Evolutionary conservation across 2,113 vertebrate species (phyloP).

Genomic region (Strix aluco): DNA sequence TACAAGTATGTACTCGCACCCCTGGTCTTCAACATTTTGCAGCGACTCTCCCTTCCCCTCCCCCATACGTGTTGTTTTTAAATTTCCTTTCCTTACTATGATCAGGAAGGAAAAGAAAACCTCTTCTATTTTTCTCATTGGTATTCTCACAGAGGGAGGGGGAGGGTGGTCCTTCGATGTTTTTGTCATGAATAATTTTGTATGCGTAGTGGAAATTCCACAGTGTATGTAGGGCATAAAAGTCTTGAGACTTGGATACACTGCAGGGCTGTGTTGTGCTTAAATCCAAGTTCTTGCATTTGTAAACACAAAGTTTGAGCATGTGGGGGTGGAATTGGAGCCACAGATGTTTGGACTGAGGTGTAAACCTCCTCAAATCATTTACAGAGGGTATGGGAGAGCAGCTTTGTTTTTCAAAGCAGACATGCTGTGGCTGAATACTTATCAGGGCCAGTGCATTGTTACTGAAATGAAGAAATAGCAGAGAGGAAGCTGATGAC

Average conservation of each 20-base stretch:
- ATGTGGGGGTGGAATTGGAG: not conserved
- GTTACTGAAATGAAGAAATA: not conserved
- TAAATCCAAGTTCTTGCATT: not conserved
- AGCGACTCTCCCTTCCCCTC: not conserved
- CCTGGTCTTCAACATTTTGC: not conserved
- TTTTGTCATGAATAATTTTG: conserved; percentile 55
- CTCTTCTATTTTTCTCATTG: conserved; percentile 1
- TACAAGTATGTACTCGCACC: conserved; percentile 3
- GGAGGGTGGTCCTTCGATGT: not conserved
- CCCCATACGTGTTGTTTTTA: not conserved
- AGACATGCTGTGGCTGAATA: not conserved
- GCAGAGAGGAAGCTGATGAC: not conserved
- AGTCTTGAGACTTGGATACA: conserved; percentile 13
- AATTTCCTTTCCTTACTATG: not conserved
- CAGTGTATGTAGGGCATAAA: conserved; percentile 49
- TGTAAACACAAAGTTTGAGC: not conserved
- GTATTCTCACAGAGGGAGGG: not conserved
- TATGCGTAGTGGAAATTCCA: conserved; percentile 48
- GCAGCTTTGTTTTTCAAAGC: conserved; percentile 1
- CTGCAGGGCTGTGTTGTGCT: not conserved
- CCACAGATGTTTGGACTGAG: not conserved
- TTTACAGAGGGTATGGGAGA: not conserved
- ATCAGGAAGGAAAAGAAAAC: not conserved
- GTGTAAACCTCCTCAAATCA: not conserved
- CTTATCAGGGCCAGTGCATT: not conserved